A percentile compares a stretch with the other conserved stretches of the same genome.
Conservation (phyloP, 2,797 vertebrate species). For the Sebastes alutus region DNA sequence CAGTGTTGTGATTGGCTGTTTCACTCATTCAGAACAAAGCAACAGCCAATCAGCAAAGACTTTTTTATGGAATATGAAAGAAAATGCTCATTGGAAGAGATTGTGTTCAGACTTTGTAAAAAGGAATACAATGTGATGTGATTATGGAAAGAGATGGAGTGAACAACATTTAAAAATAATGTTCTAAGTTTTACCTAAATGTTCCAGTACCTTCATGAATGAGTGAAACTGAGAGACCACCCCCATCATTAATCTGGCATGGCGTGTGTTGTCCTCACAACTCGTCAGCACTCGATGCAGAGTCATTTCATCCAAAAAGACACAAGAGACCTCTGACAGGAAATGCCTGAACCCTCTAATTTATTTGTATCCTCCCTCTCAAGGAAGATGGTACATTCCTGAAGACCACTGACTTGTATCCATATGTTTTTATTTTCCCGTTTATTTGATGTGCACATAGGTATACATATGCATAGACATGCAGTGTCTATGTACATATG, state of each 20-base stretch:
- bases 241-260: constrained; percentile 25
- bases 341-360: too few relatives aligned
- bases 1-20: neutral
- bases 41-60: neutral
- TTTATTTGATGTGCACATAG: too few relatives aligned
- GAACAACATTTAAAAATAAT: neutral
- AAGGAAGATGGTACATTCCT: too few relatives aligned
- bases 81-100: neutral
- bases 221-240: neutral
- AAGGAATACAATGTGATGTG: neutral
- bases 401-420: too few relatives aligned
- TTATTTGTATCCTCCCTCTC: too few relatives aligned
- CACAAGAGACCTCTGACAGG: too few relatives aligned
- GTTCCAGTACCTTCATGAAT: neutral
- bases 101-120: neutral
- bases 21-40: neutral
- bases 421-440: too few relatives aligned
- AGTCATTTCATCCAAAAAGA: too few relatives aligned
- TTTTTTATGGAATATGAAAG: neutral
- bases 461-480: too few relatives aligned
- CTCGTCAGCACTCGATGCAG: constrained; percentile 38
- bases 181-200: neutral
- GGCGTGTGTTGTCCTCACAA: constrained; percentile 43
- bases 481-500: too few relatives aligned
- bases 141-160: neutral